Conservation (phyloP, 2,888 invertebrate species). For the Colostygia pectinataria region DNA sequence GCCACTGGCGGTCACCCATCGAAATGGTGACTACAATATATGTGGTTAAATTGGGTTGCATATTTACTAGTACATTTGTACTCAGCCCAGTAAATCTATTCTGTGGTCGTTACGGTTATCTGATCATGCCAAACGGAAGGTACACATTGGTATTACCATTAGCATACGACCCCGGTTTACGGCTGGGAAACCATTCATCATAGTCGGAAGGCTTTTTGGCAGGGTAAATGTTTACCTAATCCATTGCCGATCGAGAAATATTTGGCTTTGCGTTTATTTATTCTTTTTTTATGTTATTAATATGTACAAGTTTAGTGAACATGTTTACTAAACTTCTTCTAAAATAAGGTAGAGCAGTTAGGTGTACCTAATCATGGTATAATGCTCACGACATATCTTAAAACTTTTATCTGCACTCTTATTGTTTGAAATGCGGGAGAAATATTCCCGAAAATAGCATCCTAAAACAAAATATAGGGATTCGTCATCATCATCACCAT, state of each 20-base stretch:
- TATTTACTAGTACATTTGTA: not conserved
- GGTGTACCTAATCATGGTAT: no score
- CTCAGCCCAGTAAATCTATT: constrained; percentile 7
- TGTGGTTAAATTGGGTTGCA: not conserved
- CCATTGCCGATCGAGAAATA: constrained; percentile 37
- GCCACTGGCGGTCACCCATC: no score
- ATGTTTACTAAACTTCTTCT: no score
- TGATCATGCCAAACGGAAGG: constrained; percentile 29
- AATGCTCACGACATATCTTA: no score
- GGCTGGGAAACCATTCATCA: constrained; percentile 41
- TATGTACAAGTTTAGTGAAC: no score
- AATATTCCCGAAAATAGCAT: no score
- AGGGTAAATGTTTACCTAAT: constrained; percentile 46
- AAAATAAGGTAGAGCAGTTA: no score
- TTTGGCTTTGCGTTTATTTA: constrained; percentile 19
- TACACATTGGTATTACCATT: constrained; percentile 23
- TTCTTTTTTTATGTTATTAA: not conserved
- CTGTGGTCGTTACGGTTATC: constrained; percentile 25
- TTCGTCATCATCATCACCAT: no score
- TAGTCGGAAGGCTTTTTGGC: constrained; percentile 24
- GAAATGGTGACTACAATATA: no score
- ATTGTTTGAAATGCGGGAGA: no score
- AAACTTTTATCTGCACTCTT: no score
- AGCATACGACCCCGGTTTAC: constrained; percentile 19
- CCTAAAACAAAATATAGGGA: no score